Evolutionary conservation across 2,888 invertebrate genomes (phyloP), one percentile per base, ranked within the genome.

Genomic region (Metellina segmentata): DNA sequence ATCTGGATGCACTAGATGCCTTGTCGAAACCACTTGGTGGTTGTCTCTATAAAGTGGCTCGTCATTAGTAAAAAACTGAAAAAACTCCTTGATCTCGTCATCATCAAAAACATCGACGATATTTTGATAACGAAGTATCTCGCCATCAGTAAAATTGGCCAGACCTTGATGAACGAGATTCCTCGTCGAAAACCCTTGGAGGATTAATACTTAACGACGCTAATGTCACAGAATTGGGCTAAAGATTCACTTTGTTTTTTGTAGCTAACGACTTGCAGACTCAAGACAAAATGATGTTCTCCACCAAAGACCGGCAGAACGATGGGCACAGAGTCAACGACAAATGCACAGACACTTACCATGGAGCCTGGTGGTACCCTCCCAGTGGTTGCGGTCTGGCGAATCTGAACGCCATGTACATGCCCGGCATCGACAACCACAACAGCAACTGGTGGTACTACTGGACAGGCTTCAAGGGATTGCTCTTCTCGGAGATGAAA

Each of bases 341-440:
- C 61, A 13, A 9, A 61, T 61, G 61, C 61, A 1, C 61, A 61
- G 61, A 61, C 61, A 13, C 13, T 1, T 61, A 11, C 61, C 61
- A 69, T 7, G 81, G 81, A 6, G 81, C 34, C n/a, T 81, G 81
- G 81, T 81, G 81, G 81, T 13, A 61, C 61, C 9, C 9, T 4
- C 11, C 16, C 13, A n/a, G 34, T 6, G 20, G 34, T 6, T 81
- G 81, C 52, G 69, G 61, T 13, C 34, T 6, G 8, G 19, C 34
- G 7, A 51, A 81, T n/a, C 69, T 81, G 7, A 81, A 81, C 16
- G 81, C 61, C 1, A 19, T 61, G 20, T 69, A 81, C 69, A 7
- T 69, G n/a, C 81, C 81, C 1, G 81, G 69, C 7, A 4, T 34
- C 7, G 69, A 81, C 48, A 13, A 61, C 13, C 34, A 8, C 6